A percentile compares a stretch with the other conserved stretches of the same genome.
phyloP scores from a whole-genome alignment of 2,888 invertebrate genomes.

The Drosophila siamana region DNA sequence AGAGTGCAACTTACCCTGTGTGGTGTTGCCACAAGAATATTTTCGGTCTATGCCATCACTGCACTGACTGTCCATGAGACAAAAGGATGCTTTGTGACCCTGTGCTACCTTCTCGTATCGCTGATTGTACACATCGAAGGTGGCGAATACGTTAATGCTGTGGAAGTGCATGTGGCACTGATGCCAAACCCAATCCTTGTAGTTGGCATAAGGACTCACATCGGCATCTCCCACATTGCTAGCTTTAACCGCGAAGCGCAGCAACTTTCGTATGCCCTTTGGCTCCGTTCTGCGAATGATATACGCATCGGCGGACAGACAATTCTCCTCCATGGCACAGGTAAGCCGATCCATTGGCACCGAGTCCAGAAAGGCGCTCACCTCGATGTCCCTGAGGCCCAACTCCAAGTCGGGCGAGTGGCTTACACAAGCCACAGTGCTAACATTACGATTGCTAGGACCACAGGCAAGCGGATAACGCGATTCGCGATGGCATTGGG shows the following conservation, averaged over 20 bases:
- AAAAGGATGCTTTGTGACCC: constrained; percentile 82
- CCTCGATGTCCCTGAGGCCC: constrained; percentile 73
- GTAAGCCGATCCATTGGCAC: constrained; percentile 73
- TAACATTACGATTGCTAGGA: constrained; percentile 72
- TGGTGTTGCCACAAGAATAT: constrained; percentile 77
- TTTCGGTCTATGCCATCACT: constrained; percentile 56
- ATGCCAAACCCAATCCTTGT: constrained; percentile 81
- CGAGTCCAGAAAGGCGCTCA: constrained; percentile 63
- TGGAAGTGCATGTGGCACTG: constrained; percentile 81
- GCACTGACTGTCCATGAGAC: constrained; percentile 77
- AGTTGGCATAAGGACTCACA: constrained; percentile 81
- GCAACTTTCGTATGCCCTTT: constrained; percentile 63
- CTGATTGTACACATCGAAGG: constrained; percentile 77
- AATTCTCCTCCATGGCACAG: constrained; percentile 83
- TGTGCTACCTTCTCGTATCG: constrained; percentile 75
- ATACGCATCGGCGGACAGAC: constrained; percentile 78
- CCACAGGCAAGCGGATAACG: constrained; percentile 65
- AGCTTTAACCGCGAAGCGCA: constrained; percentile 79
- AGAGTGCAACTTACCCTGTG: constrained; percentile 68
- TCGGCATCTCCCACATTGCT: constrained; percentile 80
- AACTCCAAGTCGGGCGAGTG: constrained; percentile 72
- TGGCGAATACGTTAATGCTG: constrained; percentile 81
- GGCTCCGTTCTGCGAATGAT: constrained; percentile 70
- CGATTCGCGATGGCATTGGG: constrained; percentile 73
- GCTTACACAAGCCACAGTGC: constrained; percentile 72